Evolutionary conservation across 2,888 invertebrate species (phyloP).

Genomic region (Erynnis tages): DNA sequence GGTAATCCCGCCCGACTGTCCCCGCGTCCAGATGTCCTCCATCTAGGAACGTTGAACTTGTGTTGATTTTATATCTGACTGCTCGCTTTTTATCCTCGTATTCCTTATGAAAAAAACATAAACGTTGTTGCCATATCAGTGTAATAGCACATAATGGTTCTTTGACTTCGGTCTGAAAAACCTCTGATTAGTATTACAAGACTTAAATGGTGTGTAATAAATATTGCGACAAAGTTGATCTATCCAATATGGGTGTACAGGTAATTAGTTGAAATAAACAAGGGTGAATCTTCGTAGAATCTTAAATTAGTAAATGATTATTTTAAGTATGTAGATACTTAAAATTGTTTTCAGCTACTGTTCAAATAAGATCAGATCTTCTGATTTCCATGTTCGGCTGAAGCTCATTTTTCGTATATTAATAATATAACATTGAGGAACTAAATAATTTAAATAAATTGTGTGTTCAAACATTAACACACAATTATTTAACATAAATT

Average conservation of each 20-base stretch:
- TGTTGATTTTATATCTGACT: conserved; percentile 51
- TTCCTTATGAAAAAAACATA: conserved; percentile 4
- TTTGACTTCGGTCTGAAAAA: conserved; percentile 7
- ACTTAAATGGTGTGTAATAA: conserved; percentile 17
- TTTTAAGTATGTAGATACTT: too few species aligned
- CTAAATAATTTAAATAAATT: too few species aligned
- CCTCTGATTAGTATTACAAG: conserved; percentile 6
- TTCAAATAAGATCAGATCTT: too few species aligned
- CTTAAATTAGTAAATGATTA: not conserved
- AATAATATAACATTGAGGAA: too few species aligned
- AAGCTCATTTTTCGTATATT: too few species aligned
- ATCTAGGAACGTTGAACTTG: conserved; percentile 59
- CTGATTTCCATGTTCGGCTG: too few species aligned
- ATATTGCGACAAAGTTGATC: conserved; percentile 15
- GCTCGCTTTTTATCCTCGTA: conserved; percentile 26
- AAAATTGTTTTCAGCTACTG: too few species aligned
- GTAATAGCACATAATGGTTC: conserved; percentile 15
- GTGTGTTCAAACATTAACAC: too few species aligned
- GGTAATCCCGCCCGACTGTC: conserved; percentile 53
- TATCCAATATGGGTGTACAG: not conserved
- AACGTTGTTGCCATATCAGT: conserved; percentile 3
- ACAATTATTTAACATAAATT: too few species aligned
- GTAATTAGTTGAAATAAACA: not conserved
- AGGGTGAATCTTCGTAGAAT: not conserved
- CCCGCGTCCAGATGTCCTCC: conserved; percentile 62